Evolutionary conservation across 1,140 invertebrate species (phyloP).

Genomic region (Goniozus legneri): DNA sequence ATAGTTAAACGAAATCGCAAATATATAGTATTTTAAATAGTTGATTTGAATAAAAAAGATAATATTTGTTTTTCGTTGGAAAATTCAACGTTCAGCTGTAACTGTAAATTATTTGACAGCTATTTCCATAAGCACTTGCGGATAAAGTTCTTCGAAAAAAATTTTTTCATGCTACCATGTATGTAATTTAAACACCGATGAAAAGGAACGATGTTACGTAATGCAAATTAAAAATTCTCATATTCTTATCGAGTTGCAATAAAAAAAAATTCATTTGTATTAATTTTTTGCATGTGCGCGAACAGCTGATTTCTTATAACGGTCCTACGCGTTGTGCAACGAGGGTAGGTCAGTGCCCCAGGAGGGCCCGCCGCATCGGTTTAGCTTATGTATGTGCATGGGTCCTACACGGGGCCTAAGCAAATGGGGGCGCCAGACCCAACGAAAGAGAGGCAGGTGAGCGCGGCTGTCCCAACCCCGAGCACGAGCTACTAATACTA

Average conservation of each 20-base stretch:
- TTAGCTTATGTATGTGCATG: too few species aligned
- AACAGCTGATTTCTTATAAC: conserved; percentile 38
- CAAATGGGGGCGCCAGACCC: conserved; percentile 28
- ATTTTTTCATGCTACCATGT: too few species aligned
- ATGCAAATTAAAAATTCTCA: too few species aligned
- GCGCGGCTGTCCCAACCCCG: conserved; percentile 36
- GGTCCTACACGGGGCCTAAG: conserved; percentile 6
- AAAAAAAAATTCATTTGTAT: not conserved
- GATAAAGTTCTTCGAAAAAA: too few species aligned
- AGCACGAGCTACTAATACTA: conserved; percentile 34
- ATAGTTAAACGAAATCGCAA: too few species aligned
- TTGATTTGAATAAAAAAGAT: too few species aligned
- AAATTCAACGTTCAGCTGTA: too few species aligned
- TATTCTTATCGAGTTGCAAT: not conserved
- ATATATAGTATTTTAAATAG: too few species aligned
- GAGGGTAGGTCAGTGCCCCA: conserved; percentile 45
- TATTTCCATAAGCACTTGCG: too few species aligned
- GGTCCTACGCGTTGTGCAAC: conserved; percentile 26
- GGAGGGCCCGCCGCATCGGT: conserved; percentile 26
- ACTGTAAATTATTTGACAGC: too few species aligned
- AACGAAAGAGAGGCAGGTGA: conserved; percentile 39
- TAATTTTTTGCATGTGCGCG: conserved; percentile 1
- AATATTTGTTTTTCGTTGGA: too few species aligned
- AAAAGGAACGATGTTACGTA: conserved; percentile 2
- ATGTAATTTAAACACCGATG: conserved; percentile 5